Conservation (phyloP, 1,140 invertebrate genomes). For the Nasonia longicornis region DNA sequence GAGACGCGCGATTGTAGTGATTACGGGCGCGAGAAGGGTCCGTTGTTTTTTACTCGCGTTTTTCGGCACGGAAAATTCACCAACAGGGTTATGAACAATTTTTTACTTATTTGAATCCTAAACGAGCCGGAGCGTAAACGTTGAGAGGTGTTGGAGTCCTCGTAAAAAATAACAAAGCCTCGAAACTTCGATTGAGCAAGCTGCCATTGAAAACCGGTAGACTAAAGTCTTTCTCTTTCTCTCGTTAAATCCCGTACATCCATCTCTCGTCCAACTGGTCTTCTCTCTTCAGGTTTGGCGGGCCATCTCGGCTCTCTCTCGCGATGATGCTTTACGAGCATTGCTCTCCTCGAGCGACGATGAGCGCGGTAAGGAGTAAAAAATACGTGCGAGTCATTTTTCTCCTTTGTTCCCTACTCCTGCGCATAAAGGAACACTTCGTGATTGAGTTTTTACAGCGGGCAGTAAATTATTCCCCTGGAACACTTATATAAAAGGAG, state of each 20-base stretch:
- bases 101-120: too few relatives aligned
- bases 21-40: too few relatives aligned
- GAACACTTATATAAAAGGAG: not conserved
- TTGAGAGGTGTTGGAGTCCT: not conserved
- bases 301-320: not conserved
- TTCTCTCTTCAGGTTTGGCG: constrained; percentile 35
- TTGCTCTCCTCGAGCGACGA: not conserved
- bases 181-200: not conserved
- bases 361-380: not conserved
- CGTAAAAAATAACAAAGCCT: not conserved
- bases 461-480: not conserved
- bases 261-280: constrained; percentile 47
- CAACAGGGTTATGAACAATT: too few relatives aligned
- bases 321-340: constrained; percentile 12
- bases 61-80: too few relatives aligned
- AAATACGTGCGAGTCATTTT: constrained; percentile 5
- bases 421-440: not conserved
- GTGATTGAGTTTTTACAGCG: not conserved
- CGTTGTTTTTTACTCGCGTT: too few relatives aligned
- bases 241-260: not conserved
- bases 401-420: not conserved
- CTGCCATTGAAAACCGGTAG: not conserved
- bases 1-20: not conserved
- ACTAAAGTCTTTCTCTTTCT: not conserved
- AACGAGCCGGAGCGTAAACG: too few relatives aligned